A percentile compares a stretch with the other conserved stretches of the same genome.
phyloP scores from a whole-genome alignment of 2,888 invertebrate species.

The Troides aeacus region DNA sequence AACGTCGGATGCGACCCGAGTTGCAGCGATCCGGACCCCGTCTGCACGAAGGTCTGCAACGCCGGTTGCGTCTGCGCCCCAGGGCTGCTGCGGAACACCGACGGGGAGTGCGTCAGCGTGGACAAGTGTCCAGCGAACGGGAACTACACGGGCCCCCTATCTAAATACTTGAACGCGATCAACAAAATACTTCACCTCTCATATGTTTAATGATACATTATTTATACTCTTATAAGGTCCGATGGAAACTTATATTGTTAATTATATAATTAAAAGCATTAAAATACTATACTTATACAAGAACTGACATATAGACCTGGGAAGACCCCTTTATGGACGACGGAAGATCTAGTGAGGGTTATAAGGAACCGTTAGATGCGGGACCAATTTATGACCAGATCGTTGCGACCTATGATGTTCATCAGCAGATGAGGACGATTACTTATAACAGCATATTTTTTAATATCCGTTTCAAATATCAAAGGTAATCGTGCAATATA shows the following conservation, averaged over 20 bases:
- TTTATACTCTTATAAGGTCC: no score
- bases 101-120: constrained; percentile 58
- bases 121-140: constrained; percentile 59
- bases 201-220: constrained; percentile 29
- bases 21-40: constrained; percentile 60
- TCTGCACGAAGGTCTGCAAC: constrained; percentile 60
- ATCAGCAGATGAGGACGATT: no score
- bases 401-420: no score
- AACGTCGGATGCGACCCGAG: constrained; percentile 61
- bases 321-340: no score
- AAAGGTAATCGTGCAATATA: background rate
- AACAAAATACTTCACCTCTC: constrained; percentile 57
- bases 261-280: no score
- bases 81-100: constrained; percentile 53
- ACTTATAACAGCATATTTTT: no score
- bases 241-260: no score
- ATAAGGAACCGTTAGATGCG: no score
- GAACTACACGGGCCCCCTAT: constrained; percentile 49
- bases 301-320: no score
- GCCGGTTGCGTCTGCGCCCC: constrained; percentile 65
- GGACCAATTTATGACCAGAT: no score
- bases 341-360: no score
- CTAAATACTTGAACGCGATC: constrained; percentile 54
- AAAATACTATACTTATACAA: no score
- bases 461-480: background rate